These are phyloP conservation scores for Pelosia muscerda DNA, from an alignment of 2,888 invertebrate species.

Conservation along the genomic window DNA sequence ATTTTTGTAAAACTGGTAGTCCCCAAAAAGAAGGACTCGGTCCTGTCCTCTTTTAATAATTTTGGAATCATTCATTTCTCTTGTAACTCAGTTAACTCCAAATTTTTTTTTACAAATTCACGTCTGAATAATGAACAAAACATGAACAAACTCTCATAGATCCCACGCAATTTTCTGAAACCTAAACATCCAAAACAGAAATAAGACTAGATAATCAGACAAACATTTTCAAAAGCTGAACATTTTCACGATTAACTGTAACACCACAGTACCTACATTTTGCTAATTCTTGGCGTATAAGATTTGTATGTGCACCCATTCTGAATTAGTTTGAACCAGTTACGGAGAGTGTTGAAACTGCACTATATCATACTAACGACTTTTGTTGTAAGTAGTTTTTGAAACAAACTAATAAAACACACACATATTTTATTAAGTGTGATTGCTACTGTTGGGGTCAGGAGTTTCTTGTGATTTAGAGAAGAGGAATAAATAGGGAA, in stretches of 20 bases:
- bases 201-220: background rate
- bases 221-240: background rate
- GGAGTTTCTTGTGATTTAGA: background rate
- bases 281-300: background rate
- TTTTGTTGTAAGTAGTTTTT: slow-evolving; percentile 9
- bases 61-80: too few species aligned
- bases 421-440: slow-evolving; percentile 4
- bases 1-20: too few species aligned
- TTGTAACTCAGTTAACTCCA: too few species aligned
- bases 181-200: background rate
- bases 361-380: slow-evolving; percentile 32
- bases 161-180: background rate
- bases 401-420: slow-evolving; percentile 7
- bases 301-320: slow-evolving; percentile 33
- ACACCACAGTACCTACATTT: background rate
- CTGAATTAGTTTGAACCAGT: slow-evolving; percentile 42
- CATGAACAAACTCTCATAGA: too few species aligned
- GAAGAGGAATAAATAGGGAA: background rate
- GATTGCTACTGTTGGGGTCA: background rate
- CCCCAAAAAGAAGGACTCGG: too few species aligned
- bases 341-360: slow-evolving; percentile 15
- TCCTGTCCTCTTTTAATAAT: too few species aligned
- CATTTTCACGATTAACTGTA: background rate
- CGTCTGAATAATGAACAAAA: too few species aligned
- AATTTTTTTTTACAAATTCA: too few species aligned